These are phyloP conservation scores for Hydrolagus affinis DNA, from an alignment of 2,113 vertebrate genomes.

Conservation along the genomic window DNA sequence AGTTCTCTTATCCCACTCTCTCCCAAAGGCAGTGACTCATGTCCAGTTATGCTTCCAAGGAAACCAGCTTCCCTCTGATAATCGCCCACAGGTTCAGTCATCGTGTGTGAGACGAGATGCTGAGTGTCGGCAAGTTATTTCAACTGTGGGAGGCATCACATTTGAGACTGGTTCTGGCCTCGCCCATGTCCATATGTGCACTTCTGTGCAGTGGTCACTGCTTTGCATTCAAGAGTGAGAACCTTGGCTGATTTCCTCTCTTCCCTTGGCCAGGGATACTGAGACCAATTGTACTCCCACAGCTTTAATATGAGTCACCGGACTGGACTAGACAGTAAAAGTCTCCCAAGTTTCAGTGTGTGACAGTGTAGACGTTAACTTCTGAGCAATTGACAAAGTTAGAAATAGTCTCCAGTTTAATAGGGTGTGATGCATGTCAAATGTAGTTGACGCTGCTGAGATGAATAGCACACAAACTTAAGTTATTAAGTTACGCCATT, in stretches of 20 bases:
- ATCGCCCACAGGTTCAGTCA: background rate
- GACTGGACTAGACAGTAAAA: background rate
- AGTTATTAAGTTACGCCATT: background rate
- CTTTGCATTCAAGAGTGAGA: background rate
- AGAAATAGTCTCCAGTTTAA: background rate
- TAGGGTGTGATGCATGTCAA: background rate
- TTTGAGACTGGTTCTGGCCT: background rate
- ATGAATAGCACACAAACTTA: background rate
- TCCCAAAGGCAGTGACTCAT: slow-evolving; percentile 26
- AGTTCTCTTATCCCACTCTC: slow-evolving; percentile 12
- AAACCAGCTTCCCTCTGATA: background rate
- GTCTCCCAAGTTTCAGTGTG: background rate
- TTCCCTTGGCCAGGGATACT: background rate
- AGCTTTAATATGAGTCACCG: background rate
- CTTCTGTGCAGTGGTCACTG: background rate
- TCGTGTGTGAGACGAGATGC: background rate
- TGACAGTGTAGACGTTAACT: too few relatives aligned
- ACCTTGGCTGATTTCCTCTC: background rate
- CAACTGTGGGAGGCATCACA: background rate
- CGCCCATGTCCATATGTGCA: background rate
- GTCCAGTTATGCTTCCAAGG: background rate
- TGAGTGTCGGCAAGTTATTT: background rate
- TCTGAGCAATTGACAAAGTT: background rate
- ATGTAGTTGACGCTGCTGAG: background rate
- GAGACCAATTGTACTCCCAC: background rate